Evolutionary conservation across 1,140 invertebrate species (phyloP).

Genomic region (Trypoxylus dichotomus): DNA sequence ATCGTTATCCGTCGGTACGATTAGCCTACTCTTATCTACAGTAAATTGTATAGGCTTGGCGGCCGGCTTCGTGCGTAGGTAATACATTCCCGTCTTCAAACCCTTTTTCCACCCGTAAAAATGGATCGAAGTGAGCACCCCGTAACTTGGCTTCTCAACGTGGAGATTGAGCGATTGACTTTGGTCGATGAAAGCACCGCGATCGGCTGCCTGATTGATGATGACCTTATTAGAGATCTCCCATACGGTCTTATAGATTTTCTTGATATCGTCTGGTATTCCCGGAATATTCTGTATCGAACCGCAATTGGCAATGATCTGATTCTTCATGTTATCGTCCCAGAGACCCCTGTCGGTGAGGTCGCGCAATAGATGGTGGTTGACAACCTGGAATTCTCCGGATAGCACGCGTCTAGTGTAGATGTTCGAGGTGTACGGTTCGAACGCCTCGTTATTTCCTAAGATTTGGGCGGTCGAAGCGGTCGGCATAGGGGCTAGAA

Average conservation of each 20-base stretch:
- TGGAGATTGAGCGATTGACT: constrained; percentile 97
- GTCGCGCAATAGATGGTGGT: constrained; percentile 94
- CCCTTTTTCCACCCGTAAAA: constrained; percentile 97
- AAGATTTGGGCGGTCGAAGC: constrained; percentile 99
- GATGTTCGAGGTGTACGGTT: constrained; percentile 98
- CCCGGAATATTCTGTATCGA: constrained; percentile 90
- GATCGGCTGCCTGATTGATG: constrained; percentile 96
- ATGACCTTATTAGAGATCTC: constrained; percentile 95
- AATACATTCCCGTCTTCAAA: constrained; percentile 99
- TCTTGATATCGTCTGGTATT: constrained; percentile 89
- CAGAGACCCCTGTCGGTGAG: constrained; percentile 88
- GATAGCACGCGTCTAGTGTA: constrained; percentile 93
- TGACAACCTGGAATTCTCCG: constrained; percentile 90
- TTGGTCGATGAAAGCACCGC: constrained; percentile 98
- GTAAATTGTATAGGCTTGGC: constrained; percentile 97
- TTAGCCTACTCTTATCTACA: constrained; percentile 86
- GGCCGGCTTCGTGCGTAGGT: constrained; percentile 94
- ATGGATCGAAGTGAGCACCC: constrained; percentile 96
- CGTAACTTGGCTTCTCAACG: constrained; percentile 91
- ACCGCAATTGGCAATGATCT: constrained; percentile 88
- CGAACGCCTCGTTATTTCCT: constrained; percentile 98
- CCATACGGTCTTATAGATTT: constrained; percentile 98
- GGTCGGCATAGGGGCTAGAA: constrained; percentile 98
- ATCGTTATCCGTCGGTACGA: constrained; percentile 45
- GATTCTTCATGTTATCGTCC: constrained; percentile 96